Percentiles rank a stretch among this genome's conserved stretches.
Evolutionary conservation across 2,113 vertebrate species (phyloP).

Genomic region (Eulacestoma nigropectus): DNA sequence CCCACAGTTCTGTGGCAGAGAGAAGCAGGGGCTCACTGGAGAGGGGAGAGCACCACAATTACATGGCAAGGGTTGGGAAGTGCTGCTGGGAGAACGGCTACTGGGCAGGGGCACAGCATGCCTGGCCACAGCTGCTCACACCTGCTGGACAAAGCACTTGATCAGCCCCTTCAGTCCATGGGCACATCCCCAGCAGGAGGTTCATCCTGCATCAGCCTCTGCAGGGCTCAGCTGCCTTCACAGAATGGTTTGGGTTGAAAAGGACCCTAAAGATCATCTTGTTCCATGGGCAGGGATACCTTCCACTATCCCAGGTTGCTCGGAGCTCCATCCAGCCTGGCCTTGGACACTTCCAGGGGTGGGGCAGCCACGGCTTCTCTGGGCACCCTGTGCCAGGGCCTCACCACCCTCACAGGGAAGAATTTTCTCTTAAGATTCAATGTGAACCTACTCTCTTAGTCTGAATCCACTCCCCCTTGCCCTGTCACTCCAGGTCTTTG

Average conservation of each 20-base stretch:
- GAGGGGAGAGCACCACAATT: not conserved
- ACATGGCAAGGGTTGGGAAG: not conserved
- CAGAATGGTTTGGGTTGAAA: not conserved
- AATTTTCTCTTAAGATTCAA: not conserved
- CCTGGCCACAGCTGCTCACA: not conserved
- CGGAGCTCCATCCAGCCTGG: not conserved
- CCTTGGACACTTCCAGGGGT: not conserved
- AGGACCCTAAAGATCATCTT: not conserved
- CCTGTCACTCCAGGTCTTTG: not conserved
- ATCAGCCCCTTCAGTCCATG: not conserved
- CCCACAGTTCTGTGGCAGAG: not conserved
- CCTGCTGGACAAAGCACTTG: not conserved
- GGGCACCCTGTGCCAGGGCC: not conserved
- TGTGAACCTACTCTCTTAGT: not conserved
- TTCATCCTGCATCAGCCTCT: not conserved
- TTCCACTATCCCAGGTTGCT: not conserved
- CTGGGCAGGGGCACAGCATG: not conserved
- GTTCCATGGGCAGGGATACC: not conserved
- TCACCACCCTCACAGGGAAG: accelerated
- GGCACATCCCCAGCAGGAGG: not conserved
- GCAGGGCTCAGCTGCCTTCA: not conserved
- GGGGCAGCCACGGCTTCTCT: not conserved
- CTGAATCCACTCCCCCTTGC: not conserved
- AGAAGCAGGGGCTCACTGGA: not conserved
- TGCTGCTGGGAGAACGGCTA: not conserved